Base-by-base conservation (phyloP, 2,113 vertebrate species). In the Empidonax alnorum region DNA sequence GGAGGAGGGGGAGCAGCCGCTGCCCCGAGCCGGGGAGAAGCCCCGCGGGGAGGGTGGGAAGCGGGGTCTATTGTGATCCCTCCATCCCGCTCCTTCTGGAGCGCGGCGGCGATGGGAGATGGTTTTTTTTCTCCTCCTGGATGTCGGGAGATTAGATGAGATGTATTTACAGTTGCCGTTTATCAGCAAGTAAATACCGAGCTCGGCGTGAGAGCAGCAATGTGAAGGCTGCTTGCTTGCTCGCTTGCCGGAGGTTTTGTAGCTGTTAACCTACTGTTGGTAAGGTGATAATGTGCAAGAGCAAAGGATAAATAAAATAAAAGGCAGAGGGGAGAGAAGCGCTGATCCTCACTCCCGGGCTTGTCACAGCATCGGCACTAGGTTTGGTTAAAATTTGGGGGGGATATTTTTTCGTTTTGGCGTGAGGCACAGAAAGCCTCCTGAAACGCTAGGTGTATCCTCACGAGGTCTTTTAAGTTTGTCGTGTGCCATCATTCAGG, bases 91-190 rank as follows among this genome's bases (percentile, higher is more conserved):
- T 67, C 61, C 77, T 77, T 59, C 44, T 46, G 53, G 62, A 82
- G 84, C 89, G 53, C 93, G 69, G 75, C 65, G 84, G 94, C 93
- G 80, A 65, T 79, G 90, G 79, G 94, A 92, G 96, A 71, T 89
- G 59, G 53, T 37, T 31, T 23, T 37, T 84, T 79, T 74, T 24
- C 28, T 53, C 44, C 79, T 80, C 90, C 90, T 85, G 97, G 97
- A 80, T 97, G 84, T 78, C 91, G 72, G 92, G 92, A 97, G 95
- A 94, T 96, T 93, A 96, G 97, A 94, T 22, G 96, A 94, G 96
- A 89, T 96, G 91, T 97, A 95, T 97, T 97, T 96, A 95, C 95
- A 93, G 42, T 89, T 83, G 96, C 92, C 84, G 72, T 96, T 96
- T 97, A 94, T 97, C 97, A 91, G 93, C 95, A 49, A 95, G 93